These are phyloP conservation scores for Hypsopygia costalis DNA, from an alignment of 2,888 invertebrate genomes.

Conservation along the genomic window DNA sequence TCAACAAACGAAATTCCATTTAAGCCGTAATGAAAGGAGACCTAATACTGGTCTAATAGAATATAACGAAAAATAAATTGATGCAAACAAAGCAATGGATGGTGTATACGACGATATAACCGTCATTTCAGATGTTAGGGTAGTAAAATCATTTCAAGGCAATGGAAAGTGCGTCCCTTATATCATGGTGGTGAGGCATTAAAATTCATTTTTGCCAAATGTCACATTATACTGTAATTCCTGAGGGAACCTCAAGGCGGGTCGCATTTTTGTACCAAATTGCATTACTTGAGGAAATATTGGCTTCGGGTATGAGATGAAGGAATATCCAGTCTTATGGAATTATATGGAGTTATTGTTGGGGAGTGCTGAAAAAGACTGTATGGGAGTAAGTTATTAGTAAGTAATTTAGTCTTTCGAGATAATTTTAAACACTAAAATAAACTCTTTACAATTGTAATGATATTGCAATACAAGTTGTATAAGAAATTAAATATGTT, in stretches of 20 bases:
- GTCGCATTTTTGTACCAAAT: constrained; percentile 24
- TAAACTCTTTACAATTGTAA: too few relatives aligned
- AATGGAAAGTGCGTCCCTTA: constrained; percentile 18
- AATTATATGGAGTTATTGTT: too few relatives aligned
- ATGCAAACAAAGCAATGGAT: constrained; percentile 14
- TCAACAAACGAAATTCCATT: constrained; percentile 6
- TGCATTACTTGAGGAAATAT: constrained; percentile 14
- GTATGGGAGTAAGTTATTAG: too few relatives aligned
- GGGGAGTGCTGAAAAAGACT: too few relatives aligned
- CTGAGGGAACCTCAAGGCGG: constrained; percentile 20
- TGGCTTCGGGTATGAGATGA: constrained; percentile 5
- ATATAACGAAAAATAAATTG: background rate
- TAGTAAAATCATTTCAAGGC: constrained; percentile 8
- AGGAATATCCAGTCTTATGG: background rate
- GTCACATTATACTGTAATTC: constrained; percentile 38
- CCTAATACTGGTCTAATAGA: constrained; percentile 1
- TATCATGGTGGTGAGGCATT: constrained; percentile 29
- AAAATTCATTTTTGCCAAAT: constrained; percentile 50
- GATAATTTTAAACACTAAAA: too few relatives aligned
- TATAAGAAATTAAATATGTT: too few relatives aligned
- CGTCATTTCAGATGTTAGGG: background rate
- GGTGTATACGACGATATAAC: constrained; percentile 4
- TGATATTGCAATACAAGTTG: too few relatives aligned
- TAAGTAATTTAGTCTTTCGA: too few relatives aligned
- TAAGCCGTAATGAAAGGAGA: background rate